A percentile compares a stretch with the other conserved stretches of the same genome.
These are phyloP conservation scores for Pasiphila rectangulata DNA, from an alignment of 2,888 invertebrate genomes.

Conservation along the genomic window DNA sequence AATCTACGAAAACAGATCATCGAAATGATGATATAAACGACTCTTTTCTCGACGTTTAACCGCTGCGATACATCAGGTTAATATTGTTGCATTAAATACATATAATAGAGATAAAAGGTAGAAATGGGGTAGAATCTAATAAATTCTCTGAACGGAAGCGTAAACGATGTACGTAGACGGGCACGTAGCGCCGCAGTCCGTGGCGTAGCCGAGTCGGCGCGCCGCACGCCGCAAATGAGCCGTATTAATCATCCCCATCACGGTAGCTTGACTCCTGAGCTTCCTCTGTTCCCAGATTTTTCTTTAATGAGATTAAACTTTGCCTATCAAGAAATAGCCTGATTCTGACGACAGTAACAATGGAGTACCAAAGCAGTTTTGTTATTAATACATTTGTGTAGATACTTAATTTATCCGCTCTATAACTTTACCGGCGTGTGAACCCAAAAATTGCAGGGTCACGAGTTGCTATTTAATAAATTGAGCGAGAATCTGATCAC, in stretches of 20 bases:
- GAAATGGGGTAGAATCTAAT: conserved; percentile 74
- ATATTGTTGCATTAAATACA: conserved; percentile 65
- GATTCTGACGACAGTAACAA: too few species aligned
- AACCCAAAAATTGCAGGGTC: too few species aligned
- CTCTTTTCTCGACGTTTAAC: conserved; percentile 46
- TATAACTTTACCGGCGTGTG: too few species aligned
- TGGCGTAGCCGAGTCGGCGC: conserved; percentile 45
- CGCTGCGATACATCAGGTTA: conserved; percentile 47
- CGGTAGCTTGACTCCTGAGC: conserved; percentile 71
- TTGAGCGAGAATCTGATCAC: conserved; percentile 19
- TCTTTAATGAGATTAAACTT: conserved; percentile 52
- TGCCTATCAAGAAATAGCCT: conserved; percentile 28
- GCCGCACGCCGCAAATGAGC: conserved; percentile 74
- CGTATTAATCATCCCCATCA: conserved; percentile 78
- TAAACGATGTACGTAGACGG: conserved; percentile 73
- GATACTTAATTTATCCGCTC: too few species aligned
- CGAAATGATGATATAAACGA: conserved; percentile 39
- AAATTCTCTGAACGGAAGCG: conserved; percentile 75
- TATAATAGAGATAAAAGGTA: conserved; percentile 74
- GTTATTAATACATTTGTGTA: too few species aligned
- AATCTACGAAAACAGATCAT: conserved; percentile 10
- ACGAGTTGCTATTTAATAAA: conserved; percentile 12
- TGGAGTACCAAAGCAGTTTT: too few species aligned
- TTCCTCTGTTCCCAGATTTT: conserved; percentile 68
- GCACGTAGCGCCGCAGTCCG: conserved; percentile 64